These are phyloP conservation scores for Protobothrops mucrosquamatus DNA, from an alignment of 2,113 vertebrate genomes.

Conservation along the genomic window DNA sequence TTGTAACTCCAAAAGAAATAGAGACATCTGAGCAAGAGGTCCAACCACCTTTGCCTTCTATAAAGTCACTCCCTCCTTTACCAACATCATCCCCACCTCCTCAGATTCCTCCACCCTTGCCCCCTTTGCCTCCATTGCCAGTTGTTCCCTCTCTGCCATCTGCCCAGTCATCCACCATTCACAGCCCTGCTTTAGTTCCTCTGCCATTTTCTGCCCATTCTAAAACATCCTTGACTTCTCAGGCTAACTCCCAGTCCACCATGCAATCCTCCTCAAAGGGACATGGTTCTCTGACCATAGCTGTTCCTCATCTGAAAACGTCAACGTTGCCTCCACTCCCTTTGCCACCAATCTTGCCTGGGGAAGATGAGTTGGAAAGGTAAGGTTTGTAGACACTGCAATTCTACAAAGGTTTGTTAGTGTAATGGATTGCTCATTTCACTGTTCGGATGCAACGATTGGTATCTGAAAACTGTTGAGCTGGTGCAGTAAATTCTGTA, in stretches of 20 bases:
- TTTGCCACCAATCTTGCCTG: constrained; percentile 87
- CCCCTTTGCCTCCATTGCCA: constrained; percentile 71
- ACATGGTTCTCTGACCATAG: constrained; percentile 73
- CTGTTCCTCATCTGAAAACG: constrained; percentile 85
- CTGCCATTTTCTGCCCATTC: constrained; percentile 67
- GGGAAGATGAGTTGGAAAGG: constrained; percentile 91
- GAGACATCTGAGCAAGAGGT: constrained; percentile 70
- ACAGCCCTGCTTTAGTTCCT: constrained; percentile 61
- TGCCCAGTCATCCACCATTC: constrained; percentile 56
- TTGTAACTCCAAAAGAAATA: constrained; percentile 68
- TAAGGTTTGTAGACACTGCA: constrained; percentile 61
- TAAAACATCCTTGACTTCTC: constrained; percentile 75
- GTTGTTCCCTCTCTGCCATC: constrained; percentile 65
- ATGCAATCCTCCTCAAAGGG: constrained; percentile 75
- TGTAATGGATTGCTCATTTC: neutral
- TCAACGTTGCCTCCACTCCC: constrained; percentile 93
- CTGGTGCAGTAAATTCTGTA: neutral
- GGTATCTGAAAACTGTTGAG: neutral
- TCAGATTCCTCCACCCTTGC: constrained; percentile 70
- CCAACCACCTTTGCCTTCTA: constrained; percentile 67
- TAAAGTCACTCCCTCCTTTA: constrained; percentile 76
- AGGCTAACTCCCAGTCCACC: constrained; percentile 81
- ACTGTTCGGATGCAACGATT: neutral
- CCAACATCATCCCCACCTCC: constrained; percentile 75
- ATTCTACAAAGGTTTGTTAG: neutral